phyloP scores from a whole-genome alignment of 2,113 vertebrate species.

The Myiagra hebetior region DNA sequence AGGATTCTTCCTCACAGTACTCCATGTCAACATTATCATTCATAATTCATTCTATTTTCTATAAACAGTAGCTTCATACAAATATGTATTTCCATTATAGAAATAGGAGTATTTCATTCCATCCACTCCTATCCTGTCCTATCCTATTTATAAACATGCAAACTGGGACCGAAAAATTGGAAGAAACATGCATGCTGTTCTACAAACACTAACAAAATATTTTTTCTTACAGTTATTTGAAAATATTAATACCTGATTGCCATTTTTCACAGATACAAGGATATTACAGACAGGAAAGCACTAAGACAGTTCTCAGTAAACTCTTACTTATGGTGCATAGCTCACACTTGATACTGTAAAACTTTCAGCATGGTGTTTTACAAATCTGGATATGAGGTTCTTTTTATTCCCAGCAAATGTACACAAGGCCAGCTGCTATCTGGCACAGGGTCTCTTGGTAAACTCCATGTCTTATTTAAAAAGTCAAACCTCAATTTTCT shows the following conservation, averaged over 20 bases:
- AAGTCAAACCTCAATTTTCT: constrained; percentile 19
- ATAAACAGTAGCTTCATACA: neutral
- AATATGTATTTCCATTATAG: neutral
- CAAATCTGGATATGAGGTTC: neutral
- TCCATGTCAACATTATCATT: neutral
- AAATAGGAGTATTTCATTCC: neutral
- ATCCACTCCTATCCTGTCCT: too few relatives aligned
- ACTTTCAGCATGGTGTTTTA: neutral
- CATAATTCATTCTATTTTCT: neutral
- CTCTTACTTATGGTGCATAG: neutral
- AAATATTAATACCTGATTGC: neutral
- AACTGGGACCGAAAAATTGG: neutral
- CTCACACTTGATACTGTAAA: neutral
- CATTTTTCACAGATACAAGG: neutral
- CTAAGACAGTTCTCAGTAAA: neutral
- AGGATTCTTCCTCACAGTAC: neutral
- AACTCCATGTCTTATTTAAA: constrained; percentile 24
- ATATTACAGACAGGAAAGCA: neutral
- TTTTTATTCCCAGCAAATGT: neutral
- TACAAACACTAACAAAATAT: constrained; percentile 18
- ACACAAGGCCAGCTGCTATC: neutral
- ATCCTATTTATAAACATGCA: neutral
- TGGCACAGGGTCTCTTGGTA: neutral
- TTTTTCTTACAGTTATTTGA: neutral
- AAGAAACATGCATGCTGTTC: neutral